A percentile compares a stretch with the other conserved stretches of the same genome.
These are phyloP conservation scores for Clanis bilineata DNA, from an alignment of 2,888 invertebrate genomes.

Conservation along the genomic window DNA sequence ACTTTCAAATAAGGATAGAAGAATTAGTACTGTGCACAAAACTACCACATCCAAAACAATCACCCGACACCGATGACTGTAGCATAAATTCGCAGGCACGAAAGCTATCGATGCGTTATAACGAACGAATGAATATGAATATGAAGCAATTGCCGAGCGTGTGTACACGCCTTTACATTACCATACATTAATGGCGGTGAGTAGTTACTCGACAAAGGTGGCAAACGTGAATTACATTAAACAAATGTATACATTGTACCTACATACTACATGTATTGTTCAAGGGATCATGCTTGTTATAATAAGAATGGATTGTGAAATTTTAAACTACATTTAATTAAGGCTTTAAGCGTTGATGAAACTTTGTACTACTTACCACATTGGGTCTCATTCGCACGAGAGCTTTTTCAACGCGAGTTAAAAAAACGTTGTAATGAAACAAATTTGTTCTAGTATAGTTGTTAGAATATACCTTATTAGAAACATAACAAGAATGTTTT, in stretches of 20 bases:
- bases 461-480: too few species aligned
- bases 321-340: too few species aligned
- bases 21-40: neutral
- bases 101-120: conserved; percentile 70
- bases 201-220: conserved; percentile 12
- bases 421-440: too few species aligned
- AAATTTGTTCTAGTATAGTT: too few species aligned
- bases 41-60: conserved; percentile 35
- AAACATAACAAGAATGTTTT: too few species aligned
- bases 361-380: too few species aligned
- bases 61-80: conserved; percentile 11
- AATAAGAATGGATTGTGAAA: neutral
- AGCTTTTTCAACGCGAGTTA: too few species aligned
- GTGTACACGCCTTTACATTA: conserved; percentile 60
- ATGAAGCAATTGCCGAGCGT: conserved; percentile 56
- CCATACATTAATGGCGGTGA: conserved; percentile 56
- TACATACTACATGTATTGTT: neutral
- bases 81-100: conserved; percentile 33
- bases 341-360: too few species aligned
- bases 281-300: neutral
- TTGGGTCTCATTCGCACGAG: too few species aligned
- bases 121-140: conserved; percentile 80
- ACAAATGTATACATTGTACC: neutral
- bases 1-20: neutral
- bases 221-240: neutral